Conservation (phyloP, 2,888 invertebrate species). For the Cataglyphis altisquamis region DNA sequence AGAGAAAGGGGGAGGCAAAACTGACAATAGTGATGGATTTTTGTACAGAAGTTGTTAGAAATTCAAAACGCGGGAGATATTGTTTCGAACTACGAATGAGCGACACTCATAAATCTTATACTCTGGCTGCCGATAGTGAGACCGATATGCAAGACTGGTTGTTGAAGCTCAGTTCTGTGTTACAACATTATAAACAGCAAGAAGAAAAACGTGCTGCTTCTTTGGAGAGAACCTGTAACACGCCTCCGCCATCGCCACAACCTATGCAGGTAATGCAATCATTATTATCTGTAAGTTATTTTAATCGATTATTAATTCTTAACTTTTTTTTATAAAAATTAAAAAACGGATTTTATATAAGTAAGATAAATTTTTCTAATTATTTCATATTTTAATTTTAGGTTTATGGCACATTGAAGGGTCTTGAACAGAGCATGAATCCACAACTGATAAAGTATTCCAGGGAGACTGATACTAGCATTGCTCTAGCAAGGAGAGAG, state of each 20-base stretch:
- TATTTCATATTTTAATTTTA: slow-evolving; percentile 59
- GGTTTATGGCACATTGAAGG: slow-evolving; percentile 94
- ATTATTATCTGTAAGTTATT: neutral
- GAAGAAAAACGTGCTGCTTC: slow-evolving; percentile 92
- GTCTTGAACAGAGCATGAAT: slow-evolving; percentile 96
- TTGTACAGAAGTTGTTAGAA: slow-evolving; percentile 96
- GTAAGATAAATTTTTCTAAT: neutral
- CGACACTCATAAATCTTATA: slow-evolving; percentile 94
- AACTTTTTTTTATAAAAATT: neutral
- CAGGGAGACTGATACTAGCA: slow-evolving; percentile 95
- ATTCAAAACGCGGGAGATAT: slow-evolving; percentile 93
- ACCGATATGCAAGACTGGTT: slow-evolving; percentile 95
- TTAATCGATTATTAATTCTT: neutral
- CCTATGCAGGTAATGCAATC: slow-evolving; percentile 85
- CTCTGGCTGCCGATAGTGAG: slow-evolving; percentile 95
- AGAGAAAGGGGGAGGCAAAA: slow-evolving; percentile 96
- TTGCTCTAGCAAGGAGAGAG: slow-evolving; percentile 93
- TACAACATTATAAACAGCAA: slow-evolving; percentile 93
- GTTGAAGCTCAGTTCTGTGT: slow-evolving; percentile 92
- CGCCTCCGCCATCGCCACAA: slow-evolving; percentile 89
- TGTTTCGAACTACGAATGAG: slow-evolving; percentile 96
- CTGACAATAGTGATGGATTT: slow-evolving; percentile 97
- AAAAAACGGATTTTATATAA: neutral
- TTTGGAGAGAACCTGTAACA: slow-evolving; percentile 88
- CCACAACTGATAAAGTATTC: slow-evolving; percentile 96